Evolutionary conservation across 2,797 vertebrate genomes (phyloP).

Genomic region (Morelia viridis): DNA sequence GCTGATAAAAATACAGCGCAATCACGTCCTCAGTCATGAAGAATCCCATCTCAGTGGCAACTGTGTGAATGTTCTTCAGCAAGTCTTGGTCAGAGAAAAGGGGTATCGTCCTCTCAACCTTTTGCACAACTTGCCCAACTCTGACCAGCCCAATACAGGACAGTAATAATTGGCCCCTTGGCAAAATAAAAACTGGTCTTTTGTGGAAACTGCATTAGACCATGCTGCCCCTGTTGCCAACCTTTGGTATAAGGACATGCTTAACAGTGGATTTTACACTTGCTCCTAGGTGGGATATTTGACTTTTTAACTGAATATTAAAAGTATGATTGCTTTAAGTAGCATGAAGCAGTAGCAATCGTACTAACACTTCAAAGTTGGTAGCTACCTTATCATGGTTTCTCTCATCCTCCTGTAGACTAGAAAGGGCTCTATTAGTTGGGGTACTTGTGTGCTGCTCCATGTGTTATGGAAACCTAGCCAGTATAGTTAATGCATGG

Average conservation of each 20-base stretch:
- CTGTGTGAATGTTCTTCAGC: background rate
- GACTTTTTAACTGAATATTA: conserved; percentile 2
- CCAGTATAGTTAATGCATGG: background rate
- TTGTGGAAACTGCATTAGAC: background rate
- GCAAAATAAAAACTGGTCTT: background rate
- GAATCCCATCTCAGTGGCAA: background rate
- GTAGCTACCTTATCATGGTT: conserved; percentile 3
- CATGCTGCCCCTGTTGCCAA: background rate
- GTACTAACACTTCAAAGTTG: conserved; percentile 43
- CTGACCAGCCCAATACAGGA: background rate
- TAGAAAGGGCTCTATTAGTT: background rate
- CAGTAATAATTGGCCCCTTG: background rate
- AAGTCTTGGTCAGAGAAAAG: background rate
- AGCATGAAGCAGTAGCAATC: conserved; percentile 38
- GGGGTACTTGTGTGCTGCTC: background rate
- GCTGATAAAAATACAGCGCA: background rate
- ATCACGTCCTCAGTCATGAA: background rate
- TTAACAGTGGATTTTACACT: conserved; percentile 38
- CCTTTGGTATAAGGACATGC: conserved; percentile 50
- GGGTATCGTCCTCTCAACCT: background rate
- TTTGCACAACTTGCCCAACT: background rate
- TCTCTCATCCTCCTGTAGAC: background rate
- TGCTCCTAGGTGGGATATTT: conserved; percentile 49
- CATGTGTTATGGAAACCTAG: background rate
- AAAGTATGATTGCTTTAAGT: conserved; percentile 36